These are phyloP conservation scores for Lochmaea capreae DNA, from an alignment of 2,888 invertebrate species.

Conservation along the genomic window DNA sequence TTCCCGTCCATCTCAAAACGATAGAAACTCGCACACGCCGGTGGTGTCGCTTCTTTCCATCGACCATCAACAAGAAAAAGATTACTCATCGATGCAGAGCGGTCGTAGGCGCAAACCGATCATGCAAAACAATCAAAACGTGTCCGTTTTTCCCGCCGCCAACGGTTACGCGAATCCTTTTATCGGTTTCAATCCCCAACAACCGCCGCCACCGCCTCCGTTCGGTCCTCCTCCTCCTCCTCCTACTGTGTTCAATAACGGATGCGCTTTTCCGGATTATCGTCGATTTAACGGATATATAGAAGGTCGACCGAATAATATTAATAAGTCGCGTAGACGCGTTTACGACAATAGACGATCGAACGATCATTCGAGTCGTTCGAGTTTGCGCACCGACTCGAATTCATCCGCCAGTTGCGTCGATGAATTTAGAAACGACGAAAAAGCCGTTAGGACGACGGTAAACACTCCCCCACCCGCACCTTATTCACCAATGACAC, in stretches of 20 bases:
- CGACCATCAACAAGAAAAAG: slow-evolving; percentile 63
- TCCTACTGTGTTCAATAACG: slow-evolving; percentile 14
- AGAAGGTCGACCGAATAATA: slow-evolving; percentile 30
- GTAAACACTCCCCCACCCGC: slow-evolving; percentile 51
- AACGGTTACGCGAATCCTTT: slow-evolving; percentile 39
- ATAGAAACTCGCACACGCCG: slow-evolving; percentile 60
- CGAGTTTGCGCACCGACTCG: slow-evolving; percentile 56
- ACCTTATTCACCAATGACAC: slow-evolving; percentile 51
- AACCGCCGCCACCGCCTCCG: slow-evolving; percentile 28
- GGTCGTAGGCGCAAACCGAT: slow-evolving; percentile 57
- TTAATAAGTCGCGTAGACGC: slow-evolving; percentile 21
- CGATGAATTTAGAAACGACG: slow-evolving; percentile 48
- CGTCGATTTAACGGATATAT: slow-evolving; percentile 35
- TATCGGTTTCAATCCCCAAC: slow-evolving; percentile 27
- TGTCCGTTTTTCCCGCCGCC: slow-evolving; percentile 20
- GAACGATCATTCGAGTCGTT: slow-evolving; percentile 53
- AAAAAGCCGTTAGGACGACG: slow-evolving; percentile 36
- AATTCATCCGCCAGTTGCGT: slow-evolving; percentile 58
- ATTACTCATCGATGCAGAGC: slow-evolving; percentile 62
- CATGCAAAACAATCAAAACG: slow-evolving; percentile 24
- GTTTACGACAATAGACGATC: slow-evolving; percentile 32
- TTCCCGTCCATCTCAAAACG: slow-evolving; percentile 23
- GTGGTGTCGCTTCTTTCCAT: slow-evolving; percentile 62
- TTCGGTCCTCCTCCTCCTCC: slow-evolving; percentile 9
- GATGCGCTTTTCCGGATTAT: slow-evolving; percentile 32